A percentile compares a stretch with the other conserved stretches of the same genome.
Evolutionary conservation across 2,113 vertebrate species (phyloP).

Genomic region (Galeopterus variegatus): DNA sequence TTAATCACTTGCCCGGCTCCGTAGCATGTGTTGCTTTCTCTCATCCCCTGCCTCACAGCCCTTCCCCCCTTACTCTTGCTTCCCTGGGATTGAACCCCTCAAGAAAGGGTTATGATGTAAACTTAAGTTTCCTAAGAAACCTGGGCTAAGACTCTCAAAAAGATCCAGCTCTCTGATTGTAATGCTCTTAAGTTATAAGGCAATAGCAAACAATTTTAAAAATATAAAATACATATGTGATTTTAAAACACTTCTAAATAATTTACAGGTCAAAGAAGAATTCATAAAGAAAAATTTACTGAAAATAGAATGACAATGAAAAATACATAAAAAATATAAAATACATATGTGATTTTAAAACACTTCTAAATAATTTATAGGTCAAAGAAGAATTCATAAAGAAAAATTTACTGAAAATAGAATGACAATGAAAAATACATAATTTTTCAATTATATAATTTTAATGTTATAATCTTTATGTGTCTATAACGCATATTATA

Average conservation of each 20-base stretch:
- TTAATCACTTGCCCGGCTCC: background rate
- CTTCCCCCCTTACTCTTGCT: background rate
- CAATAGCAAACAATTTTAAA: background rate
- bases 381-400: background rate
- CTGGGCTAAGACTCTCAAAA: background rate
- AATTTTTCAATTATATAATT: too few species aligned
- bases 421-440: background rate
- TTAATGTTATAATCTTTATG: too few species aligned
- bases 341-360: background rate
- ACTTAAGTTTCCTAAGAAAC: background rate
- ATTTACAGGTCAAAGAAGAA: slow-evolving; percentile 19
- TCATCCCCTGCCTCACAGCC: background rate
- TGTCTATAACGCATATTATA: too few species aligned
- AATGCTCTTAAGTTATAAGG: background rate
- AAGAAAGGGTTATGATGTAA: background rate
- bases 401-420: background rate
- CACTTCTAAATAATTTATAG: slow-evolving; percentile 48
- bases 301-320: background rate
- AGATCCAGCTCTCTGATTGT: background rate
- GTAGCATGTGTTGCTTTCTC: background rate
- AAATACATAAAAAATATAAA: background rate
- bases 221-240: background rate
- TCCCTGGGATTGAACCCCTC: background rate
- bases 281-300: background rate
- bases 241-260: slow-evolving; percentile 36